Conservation (phyloP, 2,113 vertebrate genomes). For the Malurus elegans region DNA sequence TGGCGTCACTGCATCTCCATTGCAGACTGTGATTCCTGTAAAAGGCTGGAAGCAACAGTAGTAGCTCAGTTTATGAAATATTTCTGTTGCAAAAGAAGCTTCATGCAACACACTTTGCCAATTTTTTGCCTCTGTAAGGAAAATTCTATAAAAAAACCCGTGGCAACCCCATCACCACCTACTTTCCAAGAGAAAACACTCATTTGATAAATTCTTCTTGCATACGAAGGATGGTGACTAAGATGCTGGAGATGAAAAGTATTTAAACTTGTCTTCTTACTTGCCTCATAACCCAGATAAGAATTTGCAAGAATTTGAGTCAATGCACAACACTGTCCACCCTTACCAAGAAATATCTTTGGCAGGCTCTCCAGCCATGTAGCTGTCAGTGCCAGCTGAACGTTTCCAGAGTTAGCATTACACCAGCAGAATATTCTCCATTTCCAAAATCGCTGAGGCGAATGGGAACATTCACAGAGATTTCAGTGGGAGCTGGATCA, state of each 20-base stretch:
- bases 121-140: neutral
- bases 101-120: neutral
- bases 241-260: neutral
- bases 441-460: neutral
- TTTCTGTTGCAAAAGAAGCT: neutral
- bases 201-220: neutral
- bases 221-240: neutral
- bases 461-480: neutral
- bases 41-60: neutral
- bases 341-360: neutral
- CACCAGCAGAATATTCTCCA: neutral
- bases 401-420: neutral
- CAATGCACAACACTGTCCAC: neutral
- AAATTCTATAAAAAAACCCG: neutral
- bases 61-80: neutral
- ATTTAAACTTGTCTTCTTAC: neutral
- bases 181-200: neutral
- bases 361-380: neutral
- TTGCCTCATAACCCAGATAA: neutral
- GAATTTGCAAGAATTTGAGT: neutral
- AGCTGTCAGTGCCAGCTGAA: neutral
- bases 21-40: neutral
- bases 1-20: neutral
- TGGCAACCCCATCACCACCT: neutral
- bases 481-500: neutral